phyloP scores from a whole-genome alignment of 1,140 invertebrate genomes.

The Pogonus chalceus region DNA sequence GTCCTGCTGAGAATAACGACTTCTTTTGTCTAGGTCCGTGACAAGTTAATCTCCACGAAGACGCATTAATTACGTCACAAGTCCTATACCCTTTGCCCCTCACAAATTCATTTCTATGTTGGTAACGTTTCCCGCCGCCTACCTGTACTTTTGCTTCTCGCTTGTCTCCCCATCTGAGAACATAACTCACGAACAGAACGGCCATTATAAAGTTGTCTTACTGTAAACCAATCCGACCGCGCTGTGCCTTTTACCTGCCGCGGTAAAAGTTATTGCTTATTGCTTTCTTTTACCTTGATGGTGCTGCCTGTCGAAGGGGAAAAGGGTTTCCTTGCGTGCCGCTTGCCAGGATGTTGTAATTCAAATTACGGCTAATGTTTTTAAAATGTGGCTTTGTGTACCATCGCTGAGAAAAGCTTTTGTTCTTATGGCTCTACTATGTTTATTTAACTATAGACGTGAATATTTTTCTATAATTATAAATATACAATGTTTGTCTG shows the following conservation, averaged over 20 bases:
- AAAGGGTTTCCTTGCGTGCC: too few relatives aligned
- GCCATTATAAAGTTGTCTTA: slow-evolving; percentile 11
- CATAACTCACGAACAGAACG: slow-evolving; percentile 5
- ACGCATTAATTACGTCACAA: slow-evolving; percentile 9
- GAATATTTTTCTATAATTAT: too few relatives aligned
- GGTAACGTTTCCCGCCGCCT: neutral
- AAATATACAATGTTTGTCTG: too few relatives aligned
- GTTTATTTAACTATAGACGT: too few relatives aligned
- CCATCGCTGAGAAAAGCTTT: too few relatives aligned
- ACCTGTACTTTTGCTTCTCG: neutral
- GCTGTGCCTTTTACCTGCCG: neutral
- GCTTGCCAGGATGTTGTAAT: neutral
- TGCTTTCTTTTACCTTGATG: neutral
- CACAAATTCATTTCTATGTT: too few relatives aligned
- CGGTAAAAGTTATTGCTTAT: neutral
- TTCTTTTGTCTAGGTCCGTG: slow-evolving; percentile 10
- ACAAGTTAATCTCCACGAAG: slow-evolving; percentile 10
- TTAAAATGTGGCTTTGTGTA: neutral
- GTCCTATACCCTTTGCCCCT: neutral
- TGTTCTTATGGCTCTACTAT: too few relatives aligned
- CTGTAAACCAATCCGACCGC: neutral
- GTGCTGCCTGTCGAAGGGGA: neutral
- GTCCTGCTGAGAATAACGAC: slow-evolving; percentile 10
- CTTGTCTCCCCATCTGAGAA: neutral
- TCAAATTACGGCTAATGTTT: neutral